phyloP scores from a whole-genome alignment of 2,888 invertebrate species.

The Pocota personata region DNA sequence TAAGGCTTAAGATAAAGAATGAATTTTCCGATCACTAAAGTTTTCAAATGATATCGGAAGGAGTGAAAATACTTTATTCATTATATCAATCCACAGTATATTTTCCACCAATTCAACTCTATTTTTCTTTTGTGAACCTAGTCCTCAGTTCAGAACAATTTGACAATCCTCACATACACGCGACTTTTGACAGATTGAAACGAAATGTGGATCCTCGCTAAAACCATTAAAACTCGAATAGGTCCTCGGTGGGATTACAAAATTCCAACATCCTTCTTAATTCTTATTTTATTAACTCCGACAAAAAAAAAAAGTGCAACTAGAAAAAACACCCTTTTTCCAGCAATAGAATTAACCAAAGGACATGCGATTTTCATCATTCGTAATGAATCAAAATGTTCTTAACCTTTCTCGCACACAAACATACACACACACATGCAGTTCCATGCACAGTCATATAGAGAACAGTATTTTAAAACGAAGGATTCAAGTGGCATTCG shows the following conservation, averaged over 20 bases:
- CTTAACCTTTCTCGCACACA: slow-evolving; percentile 64
- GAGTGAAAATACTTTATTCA: no score
- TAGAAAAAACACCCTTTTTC: slow-evolving; percentile 14
- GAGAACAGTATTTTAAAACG: slow-evolving; percentile 3
- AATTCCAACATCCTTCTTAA: slow-evolving; percentile 49
- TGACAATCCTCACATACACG: background rate
- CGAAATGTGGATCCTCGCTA: slow-evolving; percentile 35
- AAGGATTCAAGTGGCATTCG: slow-evolving; percentile 69
- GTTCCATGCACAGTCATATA: background rate
- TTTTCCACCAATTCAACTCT: no score
- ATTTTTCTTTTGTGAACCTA: background rate
- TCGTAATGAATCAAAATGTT: slow-evolving; percentile 68
- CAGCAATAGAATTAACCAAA: slow-evolving; percentile 58
- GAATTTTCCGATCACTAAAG: no score
- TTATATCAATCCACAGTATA: no score
- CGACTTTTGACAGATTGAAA: slow-evolving; percentile 44
- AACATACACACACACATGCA: background rate
- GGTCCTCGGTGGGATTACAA: slow-evolving; percentile 52
- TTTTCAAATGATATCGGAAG: no score
- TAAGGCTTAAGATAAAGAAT: no score
- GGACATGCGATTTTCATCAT: slow-evolving; percentile 64
- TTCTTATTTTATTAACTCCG: slow-evolving; percentile 10
- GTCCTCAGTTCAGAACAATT: background rate
- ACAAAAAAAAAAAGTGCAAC: background rate
- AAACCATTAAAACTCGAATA: slow-evolving; percentile 30